Base-by-base conservation (phyloP, 2,797 vertebrate species). In the Phaenicophaeus curvirostris region DNA sequence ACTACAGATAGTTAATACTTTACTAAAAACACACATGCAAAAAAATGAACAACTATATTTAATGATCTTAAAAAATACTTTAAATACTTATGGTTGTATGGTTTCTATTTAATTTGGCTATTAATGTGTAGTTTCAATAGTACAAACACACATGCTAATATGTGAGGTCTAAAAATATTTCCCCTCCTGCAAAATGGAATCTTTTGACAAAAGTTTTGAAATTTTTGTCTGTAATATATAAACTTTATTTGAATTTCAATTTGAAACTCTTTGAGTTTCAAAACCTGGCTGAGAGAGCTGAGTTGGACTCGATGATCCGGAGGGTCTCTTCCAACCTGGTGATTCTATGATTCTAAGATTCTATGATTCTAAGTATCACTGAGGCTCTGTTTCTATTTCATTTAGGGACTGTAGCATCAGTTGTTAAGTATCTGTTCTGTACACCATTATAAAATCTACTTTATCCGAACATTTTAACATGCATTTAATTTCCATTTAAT, bases 401-500 rank as follows among this genome's bases (percentile, higher is more conserved):
- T 68, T 91, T 82, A 59, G 9, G 21, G 23, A 51, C 25, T 51
- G 35, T 27, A 72, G 6, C 35, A 66, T 55, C 37, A 42, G 8
- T 59, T 78, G 9, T 6, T 33, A 84, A 81, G 48, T 73, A 25
- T 62, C 58, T 76, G n/a, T 73, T 92, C 79, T 72, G 19, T 50
- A 13, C 75, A 62, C 33, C 33, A 16, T 84, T 91, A 76, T 46
- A 76, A 91, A 89, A 91, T 51, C 51, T 84, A 62, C 25, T 89
- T 85, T 58, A 77, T 71, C 18, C 9, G 87, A 89, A 86, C 35
- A 73, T 82, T 92, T 89, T 86, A 75, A 21, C 8, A 62, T 81
- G 75, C 28, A 79, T 90, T 91, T 91, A 94, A 96, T 91, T 92
- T 62, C 24, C n/a, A 53, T 96, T 96, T 93, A 77, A 84, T 90